Base-by-base conservation (phyloP, 92 coral and sea anemone species). In the Epizoanthus fatuus region DNA sequence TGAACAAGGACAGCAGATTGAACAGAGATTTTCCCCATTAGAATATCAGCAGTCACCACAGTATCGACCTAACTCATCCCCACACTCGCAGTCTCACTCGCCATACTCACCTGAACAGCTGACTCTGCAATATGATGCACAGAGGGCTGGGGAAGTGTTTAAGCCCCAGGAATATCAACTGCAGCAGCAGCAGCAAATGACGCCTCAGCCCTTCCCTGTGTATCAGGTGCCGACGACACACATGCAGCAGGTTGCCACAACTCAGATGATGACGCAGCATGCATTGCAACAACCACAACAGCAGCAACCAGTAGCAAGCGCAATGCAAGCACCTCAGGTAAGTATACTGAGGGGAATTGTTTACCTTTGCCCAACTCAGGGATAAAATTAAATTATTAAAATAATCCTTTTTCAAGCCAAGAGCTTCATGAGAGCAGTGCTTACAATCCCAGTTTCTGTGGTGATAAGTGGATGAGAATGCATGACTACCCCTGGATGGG, bases 161-260 rank as follows among this genome's bases (percentile, higher is more conserved):
- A 49, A 49, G 13, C 53, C 53, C 9, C 53, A 49, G 53, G 53
- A 92, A 49, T 91, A 86, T 64, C 91, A 90, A 45, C 83, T 90
- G 59, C 94, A 86, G 55, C 87, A 91, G 75, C 87, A 82, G 66
- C 83, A 65, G 55, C 76, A 84, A 55, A 69, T 89, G 57, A 49
- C 93, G 7, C 78, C 91, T 2, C 96, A 92, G 88, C 88, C 91
- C 17, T 92, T 90, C 35, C 96, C 95, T 73, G 91, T 94, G 37
- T 94, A 94, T 71, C 98, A 90, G 74, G 69, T 94, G 42, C 98
- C 90, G 16, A 92, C 92, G 20, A 89, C 95, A 71, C 95, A 90
- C 79, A 86, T 90, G 68, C 88, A 90, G 37, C 98, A 90, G 68
- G 94, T 86, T 53, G 81, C 87, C 17, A 87, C 90, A 12, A 64